Conservation (phyloP, 1,140 invertebrate species). For the Aphis craccivora region DNA sequence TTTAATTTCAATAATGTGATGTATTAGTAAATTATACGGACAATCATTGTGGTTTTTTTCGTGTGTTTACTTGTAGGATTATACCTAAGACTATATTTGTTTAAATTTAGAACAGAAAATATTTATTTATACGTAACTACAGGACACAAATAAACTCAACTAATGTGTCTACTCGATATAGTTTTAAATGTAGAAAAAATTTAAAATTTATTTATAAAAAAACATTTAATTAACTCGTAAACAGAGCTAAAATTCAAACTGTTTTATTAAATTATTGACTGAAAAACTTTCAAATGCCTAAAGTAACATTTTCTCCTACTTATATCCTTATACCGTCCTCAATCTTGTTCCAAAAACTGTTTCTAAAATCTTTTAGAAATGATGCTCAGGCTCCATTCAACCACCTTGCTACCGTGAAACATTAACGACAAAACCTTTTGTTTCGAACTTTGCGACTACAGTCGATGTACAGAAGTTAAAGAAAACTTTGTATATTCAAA, state of each 20-base stretch:
- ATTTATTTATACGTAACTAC: not conserved
- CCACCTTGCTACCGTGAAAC: constrained; percentile 4
- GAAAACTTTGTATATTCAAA: constrained; percentile 46
- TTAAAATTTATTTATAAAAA: not conserved
- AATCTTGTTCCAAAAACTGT: constrained; percentile 27
- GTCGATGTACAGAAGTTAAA: not conserved
- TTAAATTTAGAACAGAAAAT: not conserved
- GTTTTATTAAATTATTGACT: not conserved
- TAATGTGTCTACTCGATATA: not conserved
- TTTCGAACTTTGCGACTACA: constrained; percentile 30
- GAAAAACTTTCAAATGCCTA: constrained; percentile 11
- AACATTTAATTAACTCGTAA: not conserved
- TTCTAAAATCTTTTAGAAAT: constrained; percentile 31
- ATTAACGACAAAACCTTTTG: constrained; percentile 46
- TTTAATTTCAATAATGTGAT: not conserved
- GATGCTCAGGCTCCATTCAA: constrained; percentile 8
- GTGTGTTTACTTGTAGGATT: not conserved
- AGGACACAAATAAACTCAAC: not conserved
- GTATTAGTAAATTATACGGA: not conserved
- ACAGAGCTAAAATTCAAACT: not conserved
- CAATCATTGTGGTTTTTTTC: not conserved
- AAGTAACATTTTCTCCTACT: not conserved
- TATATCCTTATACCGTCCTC: no score
- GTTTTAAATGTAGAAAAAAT: not conserved
- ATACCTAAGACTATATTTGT: not conserved